Percentiles rank a stretch among this genome's conserved stretches.
Conservation (phyloP, 2,797 vertebrate genomes). For the Alexandromys oeconomus region DNA sequence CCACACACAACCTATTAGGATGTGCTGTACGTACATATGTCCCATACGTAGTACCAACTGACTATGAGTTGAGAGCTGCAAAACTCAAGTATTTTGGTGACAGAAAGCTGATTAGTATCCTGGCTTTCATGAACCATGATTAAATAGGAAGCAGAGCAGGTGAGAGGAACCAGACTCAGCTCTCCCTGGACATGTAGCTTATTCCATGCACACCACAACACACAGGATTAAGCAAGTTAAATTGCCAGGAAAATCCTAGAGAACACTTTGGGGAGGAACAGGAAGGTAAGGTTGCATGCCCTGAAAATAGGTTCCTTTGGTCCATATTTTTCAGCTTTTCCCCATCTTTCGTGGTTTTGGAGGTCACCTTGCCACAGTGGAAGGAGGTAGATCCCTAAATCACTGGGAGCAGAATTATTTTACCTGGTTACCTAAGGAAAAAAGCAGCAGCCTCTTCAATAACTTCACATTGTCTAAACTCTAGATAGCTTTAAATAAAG, state of each 20-base stretch:
- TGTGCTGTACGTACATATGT: not conserved
- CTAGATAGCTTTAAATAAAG: slow-evolving; percentile 69
- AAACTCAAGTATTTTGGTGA: not conserved
- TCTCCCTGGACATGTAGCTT: not conserved
- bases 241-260: not conserved
- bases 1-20: not conserved
- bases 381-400: slow-evolving; percentile 1
- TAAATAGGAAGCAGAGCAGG: not conserved
- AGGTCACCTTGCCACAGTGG: slow-evolving; percentile 2
- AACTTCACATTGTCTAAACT: slow-evolving; percentile 63
- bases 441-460: slow-evolving; percentile 38
- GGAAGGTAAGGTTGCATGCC: not conserved
- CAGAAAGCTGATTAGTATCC: not conserved
- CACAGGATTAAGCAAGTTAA: not conserved
- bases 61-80: not conserved
- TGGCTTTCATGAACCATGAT: not conserved
- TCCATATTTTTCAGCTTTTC: not conserved
- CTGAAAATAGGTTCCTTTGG: not conserved
- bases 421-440: not conserved
- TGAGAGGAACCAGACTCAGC: not conserved
- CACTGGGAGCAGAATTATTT: slow-evolving; percentile 31
- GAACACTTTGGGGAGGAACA: not conserved
- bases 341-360: not conserved
- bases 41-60: not conserved
- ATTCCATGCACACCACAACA: not conserved